These are phyloP conservation scores for Ictidomys tridecemlineatus DNA, from an alignment of 2,113 vertebrate genomes.

Conservation along the genomic window DNA sequence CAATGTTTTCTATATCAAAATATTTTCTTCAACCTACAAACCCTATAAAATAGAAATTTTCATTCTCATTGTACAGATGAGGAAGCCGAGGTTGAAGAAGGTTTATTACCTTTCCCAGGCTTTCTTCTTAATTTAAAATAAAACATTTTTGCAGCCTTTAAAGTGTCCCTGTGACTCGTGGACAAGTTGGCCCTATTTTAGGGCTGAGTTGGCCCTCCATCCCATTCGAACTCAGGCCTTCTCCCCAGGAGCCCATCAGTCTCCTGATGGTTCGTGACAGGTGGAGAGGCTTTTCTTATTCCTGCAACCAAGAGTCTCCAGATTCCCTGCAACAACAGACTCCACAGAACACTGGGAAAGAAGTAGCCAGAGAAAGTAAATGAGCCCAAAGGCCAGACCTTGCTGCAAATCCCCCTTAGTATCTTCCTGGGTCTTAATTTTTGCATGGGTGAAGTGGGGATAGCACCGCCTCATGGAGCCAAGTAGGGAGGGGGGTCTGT, in stretches of 20 bases:
- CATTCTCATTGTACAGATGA: too few relatives aligned
- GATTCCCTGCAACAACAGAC: background rate
- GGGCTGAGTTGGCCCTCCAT: background rate
- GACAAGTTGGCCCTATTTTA: background rate
- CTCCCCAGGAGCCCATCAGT: background rate
- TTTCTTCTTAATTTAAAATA: constrained; percentile 15
- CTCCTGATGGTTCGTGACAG: background rate
- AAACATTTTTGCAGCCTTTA: background rate
- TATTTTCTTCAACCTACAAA: constrained; percentile 16
- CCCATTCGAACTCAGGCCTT: background rate
- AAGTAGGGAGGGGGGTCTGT: fast-evolving
- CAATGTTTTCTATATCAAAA: background rate
- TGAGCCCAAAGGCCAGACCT: background rate
- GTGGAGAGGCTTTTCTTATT: background rate
- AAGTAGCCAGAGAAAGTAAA: background rate
- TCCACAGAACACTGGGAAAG: background rate
- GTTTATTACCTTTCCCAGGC: too few relatives aligned
- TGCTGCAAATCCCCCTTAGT: background rate
- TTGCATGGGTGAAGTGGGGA: background rate
- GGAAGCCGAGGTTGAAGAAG: too few relatives aligned
- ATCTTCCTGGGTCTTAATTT: background rate
- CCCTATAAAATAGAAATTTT: too few relatives aligned
- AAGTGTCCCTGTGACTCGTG: background rate
- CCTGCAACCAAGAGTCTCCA: background rate
- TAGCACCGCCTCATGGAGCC: background rate